Conservation (phyloP, 2,797 vertebrate genomes). For the Sitta carolinensis region DNA sequence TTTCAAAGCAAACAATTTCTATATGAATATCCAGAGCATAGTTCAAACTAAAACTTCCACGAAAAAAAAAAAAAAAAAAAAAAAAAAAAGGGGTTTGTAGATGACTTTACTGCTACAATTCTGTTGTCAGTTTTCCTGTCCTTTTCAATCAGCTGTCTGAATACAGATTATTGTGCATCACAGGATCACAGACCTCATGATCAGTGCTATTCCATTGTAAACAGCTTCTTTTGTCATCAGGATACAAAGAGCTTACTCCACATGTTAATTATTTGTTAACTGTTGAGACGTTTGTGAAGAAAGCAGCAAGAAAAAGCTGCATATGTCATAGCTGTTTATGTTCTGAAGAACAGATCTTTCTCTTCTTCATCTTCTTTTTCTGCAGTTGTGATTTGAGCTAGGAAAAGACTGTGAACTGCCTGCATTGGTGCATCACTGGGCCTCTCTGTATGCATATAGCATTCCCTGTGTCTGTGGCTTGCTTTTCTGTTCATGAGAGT, state of each 20-base stretch:
- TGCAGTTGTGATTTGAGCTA: neutral
- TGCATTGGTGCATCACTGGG: neutral
- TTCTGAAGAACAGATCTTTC: neutral
- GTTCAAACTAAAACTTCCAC: neutral
- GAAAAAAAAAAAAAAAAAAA: neutral
- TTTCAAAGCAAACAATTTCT: neutral
- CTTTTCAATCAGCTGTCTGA: neutral
- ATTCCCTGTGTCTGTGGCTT: neutral
- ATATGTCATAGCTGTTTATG: neutral
- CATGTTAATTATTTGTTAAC: neutral
- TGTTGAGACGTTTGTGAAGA: neutral
- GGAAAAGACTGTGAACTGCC: accelerated
- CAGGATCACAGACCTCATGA: neutral
- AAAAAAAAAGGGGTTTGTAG: no score
- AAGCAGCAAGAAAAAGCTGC: neutral
- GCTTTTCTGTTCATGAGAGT: neutral
- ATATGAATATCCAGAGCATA: neutral
- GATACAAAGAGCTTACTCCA: neutral
- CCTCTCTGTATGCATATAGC: accelerated
- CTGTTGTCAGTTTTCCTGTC: neutral
- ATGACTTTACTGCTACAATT: neutral
- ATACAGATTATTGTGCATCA: neutral
- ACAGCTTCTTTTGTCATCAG: neutral
- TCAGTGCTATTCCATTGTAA: neutral
- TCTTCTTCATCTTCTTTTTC: neutral